These are phyloP conservation scores for Dolichoris vasculosae DNA, from an alignment of 1,140 invertebrate genomes.

Conservation along the genomic window DNA sequence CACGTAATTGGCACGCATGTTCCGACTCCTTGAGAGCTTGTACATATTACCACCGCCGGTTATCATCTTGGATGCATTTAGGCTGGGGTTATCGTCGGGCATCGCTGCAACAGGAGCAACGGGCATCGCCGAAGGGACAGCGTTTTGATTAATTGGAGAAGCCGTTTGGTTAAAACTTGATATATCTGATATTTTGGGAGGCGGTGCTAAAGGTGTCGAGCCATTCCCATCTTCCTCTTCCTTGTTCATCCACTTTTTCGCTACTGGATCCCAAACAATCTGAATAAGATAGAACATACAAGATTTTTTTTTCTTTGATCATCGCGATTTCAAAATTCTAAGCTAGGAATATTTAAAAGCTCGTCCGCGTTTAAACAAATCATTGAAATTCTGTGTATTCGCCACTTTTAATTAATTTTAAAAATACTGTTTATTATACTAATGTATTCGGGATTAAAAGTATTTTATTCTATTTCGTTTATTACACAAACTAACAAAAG, in stretches of 20 bases:
- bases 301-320: neutral
- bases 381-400: conserved; percentile 19
- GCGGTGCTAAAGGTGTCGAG: conserved; percentile 80
- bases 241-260: conserved; percentile 90
- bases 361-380: conserved; percentile 22
- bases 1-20: conserved; percentile 83
- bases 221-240: conserved; percentile 81
- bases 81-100: neutral
- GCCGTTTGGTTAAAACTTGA: conserved; percentile 58
- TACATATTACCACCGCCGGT: conserved; percentile 81
- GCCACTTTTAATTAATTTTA: no score
- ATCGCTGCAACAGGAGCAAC: neutral
- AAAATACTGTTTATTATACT: no score
- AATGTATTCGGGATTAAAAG: no score
- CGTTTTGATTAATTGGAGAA: conserved; percentile 37
- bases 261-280: conserved; percentile 93
- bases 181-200: conserved; percentile 82
- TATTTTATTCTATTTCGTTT: no score
- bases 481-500: conserved; percentile 63
- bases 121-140: neutral
- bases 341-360: neutral
- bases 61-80: conserved; percentile 70
- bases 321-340: no score
- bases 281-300: conserved; percentile 69
- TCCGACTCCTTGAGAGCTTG: conserved; percentile 83